phyloP scores from a whole-genome alignment of 2,888 invertebrate genomes.

The Serrognathus titanus region DNA sequence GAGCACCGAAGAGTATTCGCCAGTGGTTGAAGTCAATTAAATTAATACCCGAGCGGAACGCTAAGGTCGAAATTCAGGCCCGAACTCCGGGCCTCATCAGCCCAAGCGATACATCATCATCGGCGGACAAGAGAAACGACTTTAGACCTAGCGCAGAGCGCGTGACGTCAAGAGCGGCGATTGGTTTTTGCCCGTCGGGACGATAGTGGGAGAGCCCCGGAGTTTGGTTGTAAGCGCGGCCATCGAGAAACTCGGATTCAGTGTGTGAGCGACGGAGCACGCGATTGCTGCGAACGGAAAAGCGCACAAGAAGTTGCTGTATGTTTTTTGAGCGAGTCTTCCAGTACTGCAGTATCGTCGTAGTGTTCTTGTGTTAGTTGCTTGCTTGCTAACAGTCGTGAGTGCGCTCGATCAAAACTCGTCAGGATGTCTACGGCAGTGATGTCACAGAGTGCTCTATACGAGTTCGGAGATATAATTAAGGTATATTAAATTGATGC shows the following conservation, averaged over 20 bases:
- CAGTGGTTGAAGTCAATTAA: too few relatives aligned
- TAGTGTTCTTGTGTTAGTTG: slow-evolving; percentile 9
- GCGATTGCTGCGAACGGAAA: slow-evolving; percentile 57
- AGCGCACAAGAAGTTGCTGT: slow-evolving; percentile 56
- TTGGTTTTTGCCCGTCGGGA: slow-evolving; percentile 12
- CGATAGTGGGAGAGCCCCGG: slow-evolving; percentile 22
- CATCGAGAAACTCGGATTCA: slow-evolving; percentile 50
- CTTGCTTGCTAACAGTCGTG: neutral
- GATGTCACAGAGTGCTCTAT: slow-evolving; percentile 72
- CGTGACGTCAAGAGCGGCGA: slow-evolving; percentile 14
- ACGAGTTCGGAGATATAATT: slow-evolving; percentile 71
- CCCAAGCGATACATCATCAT: slow-evolving; percentile 29
- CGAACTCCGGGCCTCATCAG: slow-evolving; percentile 21
- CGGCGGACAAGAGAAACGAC: slow-evolving; percentile 28
- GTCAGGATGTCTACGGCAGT: slow-evolving; percentile 72
- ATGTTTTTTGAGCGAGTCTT: slow-evolving; percentile 46
- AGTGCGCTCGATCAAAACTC: neutral
- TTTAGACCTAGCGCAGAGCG: slow-evolving; percentile 22
- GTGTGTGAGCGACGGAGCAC: slow-evolving; percentile 53
- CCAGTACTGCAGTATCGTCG: slow-evolving; percentile 51
- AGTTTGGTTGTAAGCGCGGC: slow-evolving; percentile 18
- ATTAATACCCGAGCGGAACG: slow-evolving; percentile 3
- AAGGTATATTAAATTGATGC: slow-evolving; percentile 54
- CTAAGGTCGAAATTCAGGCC: slow-evolving; percentile 26
- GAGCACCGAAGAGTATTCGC: too few relatives aligned